These are phyloP conservation scores for Ectemnius cavifrons DNA, from an alignment of 2,888 invertebrate species.

Conservation along the genomic window DNA sequence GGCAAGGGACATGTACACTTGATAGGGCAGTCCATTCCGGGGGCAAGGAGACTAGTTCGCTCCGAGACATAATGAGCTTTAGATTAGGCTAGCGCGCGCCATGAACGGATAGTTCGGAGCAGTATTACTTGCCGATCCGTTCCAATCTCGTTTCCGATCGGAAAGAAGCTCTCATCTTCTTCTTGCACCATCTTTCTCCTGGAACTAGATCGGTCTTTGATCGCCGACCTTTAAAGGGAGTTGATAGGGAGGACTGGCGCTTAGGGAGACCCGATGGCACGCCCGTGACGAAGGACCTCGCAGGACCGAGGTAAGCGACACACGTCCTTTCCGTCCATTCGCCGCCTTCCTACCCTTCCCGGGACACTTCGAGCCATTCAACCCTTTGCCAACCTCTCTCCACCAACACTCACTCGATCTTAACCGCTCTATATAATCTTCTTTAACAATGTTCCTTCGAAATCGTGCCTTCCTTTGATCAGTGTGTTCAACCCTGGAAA, in stretches of 20 bases:
- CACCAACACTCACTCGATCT: too few relatives aligned
- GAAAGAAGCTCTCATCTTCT: constrained; percentile 1
- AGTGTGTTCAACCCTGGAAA: too few relatives aligned
- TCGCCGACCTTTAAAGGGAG: constrained; percentile 7
- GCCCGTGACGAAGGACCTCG: constrained; percentile 52
- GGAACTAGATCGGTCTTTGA: not conserved
- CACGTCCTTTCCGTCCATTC: not conserved
- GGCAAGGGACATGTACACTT: constrained; percentile 67
- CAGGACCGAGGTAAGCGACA: constrained; percentile 55
- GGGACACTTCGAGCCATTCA: not conserved
- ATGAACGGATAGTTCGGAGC: constrained; percentile 53
- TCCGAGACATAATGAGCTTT: constrained; percentile 39
- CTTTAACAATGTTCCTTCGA: too few relatives aligned
- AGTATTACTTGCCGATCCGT: constrained; percentile 5
- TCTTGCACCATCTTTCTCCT: not conserved
- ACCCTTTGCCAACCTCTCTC: too few relatives aligned
- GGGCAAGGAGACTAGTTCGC: constrained; percentile 25
- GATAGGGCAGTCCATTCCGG: constrained; percentile 60
- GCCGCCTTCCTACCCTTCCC: not conserved
- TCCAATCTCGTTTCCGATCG: too few relatives aligned
- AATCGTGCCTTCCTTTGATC: too few relatives aligned
- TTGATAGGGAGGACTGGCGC: constrained; percentile 35
- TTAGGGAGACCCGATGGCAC: constrained; percentile 48
- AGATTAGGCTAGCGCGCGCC: constrained; percentile 33
- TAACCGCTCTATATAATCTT: too few relatives aligned